phyloP scores from a whole-genome alignment of 2,113 vertebrate species.

The Todiramphus saurophagus region DNA sequence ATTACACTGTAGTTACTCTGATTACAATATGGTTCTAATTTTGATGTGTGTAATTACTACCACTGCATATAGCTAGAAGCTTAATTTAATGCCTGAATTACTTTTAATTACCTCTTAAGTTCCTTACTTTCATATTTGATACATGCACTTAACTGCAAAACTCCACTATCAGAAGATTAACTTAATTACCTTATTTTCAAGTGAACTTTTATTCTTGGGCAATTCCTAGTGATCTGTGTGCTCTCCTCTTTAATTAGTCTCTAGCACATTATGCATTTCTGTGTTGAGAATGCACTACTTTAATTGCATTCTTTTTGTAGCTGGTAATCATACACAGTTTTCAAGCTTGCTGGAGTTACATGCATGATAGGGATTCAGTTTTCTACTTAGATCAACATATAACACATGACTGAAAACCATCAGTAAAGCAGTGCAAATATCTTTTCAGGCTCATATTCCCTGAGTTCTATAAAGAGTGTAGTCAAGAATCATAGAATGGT shows the following conservation, averaged over 20 bases:
- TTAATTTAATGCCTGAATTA: conserved; percentile 68
- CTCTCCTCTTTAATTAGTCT: conserved; percentile 39
- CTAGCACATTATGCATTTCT: background rate
- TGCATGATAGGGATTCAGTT: background rate
- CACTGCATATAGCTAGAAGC: conserved; percentile 39
- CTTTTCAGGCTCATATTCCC: background rate
- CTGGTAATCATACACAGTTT: background rate
- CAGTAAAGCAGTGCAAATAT: background rate
- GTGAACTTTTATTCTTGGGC: conserved; percentile 39
- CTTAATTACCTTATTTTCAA: conserved; percentile 58
- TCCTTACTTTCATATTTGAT: conserved; percentile 47
- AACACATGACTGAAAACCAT: background rate
- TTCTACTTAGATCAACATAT: background rate
- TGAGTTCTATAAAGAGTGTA: background rate
- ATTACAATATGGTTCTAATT: conserved; percentile 59
- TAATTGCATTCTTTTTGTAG: background rate
- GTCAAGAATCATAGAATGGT: background rate
- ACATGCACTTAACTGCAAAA: conserved; percentile 42
- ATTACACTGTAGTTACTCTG: conserved; percentile 48
- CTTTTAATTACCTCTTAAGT: conserved; percentile 58
- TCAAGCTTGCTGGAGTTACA: background rate
- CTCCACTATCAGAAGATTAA: conserved; percentile 60
- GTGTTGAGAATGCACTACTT: background rate
- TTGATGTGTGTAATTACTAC: conserved; percentile 49
- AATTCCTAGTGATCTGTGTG: conserved; percentile 39